Evolutionary conservation across 30 jellyfish, hydroid and myxozoan species (phyloP), one percentile per base, ranked within the genome.

Genomic region (Hydra vulgaris): DNA sequence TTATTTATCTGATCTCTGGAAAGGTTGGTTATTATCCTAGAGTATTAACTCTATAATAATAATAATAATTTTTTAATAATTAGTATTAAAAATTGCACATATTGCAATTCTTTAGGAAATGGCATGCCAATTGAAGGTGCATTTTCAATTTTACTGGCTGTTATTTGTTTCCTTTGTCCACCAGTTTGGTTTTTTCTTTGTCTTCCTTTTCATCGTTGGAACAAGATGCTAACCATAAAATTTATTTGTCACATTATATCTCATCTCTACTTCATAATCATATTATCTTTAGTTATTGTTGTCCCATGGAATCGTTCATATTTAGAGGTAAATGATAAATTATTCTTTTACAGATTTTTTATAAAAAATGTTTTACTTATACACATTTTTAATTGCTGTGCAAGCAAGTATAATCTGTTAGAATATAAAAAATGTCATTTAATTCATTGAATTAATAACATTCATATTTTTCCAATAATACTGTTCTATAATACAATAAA

Each of bases 251-350:
- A 85, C 77, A 88, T 87, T 79, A 85, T 92, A 15, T 87, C 96
- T 4, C 99, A 92, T 53, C n/a, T 88, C 81, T 85, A 92, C 86
- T 84, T 92, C 73, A 77, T 87, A 17, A 54, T 85, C 18, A 56
- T 92, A 53, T 74, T 87, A 61, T 87, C 88, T 18, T 78, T 92
- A 77, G 99, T 88, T 17, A 83, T 85, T 54, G 96, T 85, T 1
- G 95, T 92, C 74, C 99, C 99, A 7, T 92, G 99, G 99, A 82
- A 92, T 79, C 96, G 96, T 26, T 83, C 96, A 72, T 72, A 69
- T 69, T 82, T 66, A 26, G 91, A 84, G 80, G 87, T 80, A 70
- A n/a, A n/a, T n/a, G n/a, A n/a, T n/a, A n/a, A n/a, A n/a, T n/a
- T n/a, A n/a, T n/a, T n/a, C n/a, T n/a, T n/a, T n/a, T n/a, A n/a